A percentile compares a stretch with the other conserved stretches of the same genome.
phyloP scores from a whole-genome alignment of 2,888 invertebrate species.

The Neria commutata region DNA sequence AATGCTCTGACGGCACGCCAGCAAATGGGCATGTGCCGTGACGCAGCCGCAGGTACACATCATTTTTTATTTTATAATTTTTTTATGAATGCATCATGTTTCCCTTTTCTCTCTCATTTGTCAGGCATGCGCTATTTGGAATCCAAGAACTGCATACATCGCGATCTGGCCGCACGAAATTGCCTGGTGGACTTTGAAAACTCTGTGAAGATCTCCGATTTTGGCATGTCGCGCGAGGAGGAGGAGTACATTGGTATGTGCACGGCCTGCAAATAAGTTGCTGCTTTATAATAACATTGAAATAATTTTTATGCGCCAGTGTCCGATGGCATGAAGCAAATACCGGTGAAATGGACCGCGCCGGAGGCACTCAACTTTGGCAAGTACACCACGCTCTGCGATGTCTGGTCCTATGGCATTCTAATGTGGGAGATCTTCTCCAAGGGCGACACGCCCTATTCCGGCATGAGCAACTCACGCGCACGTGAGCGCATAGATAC shows the following conservation, averaged over 20 bases:
- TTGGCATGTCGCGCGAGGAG: slow-evolving; percentile 97
- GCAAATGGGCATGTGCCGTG: slow-evolving; percentile 87
- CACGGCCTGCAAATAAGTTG: background rate
- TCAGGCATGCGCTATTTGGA: slow-evolving; percentile 88
- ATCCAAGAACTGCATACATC: slow-evolving; percentile 93
- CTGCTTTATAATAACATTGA: background rate
- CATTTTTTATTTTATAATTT: background rate
- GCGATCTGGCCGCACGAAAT: slow-evolving; percentile 94
- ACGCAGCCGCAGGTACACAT: slow-evolving; percentile 80
- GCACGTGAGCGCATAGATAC: slow-evolving; percentile 92
- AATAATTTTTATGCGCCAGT: slow-evolving; percentile 63
- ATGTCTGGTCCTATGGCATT: slow-evolving; percentile 97
- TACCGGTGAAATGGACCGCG: slow-evolving; percentile 98
- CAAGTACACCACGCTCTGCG: slow-evolving; percentile 94
- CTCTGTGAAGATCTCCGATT: slow-evolving; percentile 95
- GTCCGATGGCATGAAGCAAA: slow-evolving; percentile 97
- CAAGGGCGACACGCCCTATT: slow-evolving; percentile 90
- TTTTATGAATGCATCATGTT: background rate
- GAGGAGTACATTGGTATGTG: slow-evolving; percentile 81
- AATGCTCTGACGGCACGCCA: slow-evolving; percentile 70
- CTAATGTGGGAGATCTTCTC: slow-evolving; percentile 97
- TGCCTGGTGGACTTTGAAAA: slow-evolving; percentile 79
- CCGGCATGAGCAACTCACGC: slow-evolving; percentile 91
- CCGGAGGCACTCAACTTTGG: slow-evolving; percentile 96
- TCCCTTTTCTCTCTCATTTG: background rate